A percentile compares a stretch with the other conserved stretches of the same genome.
Evolutionary conservation across 2,113 vertebrate genomes (phyloP).

Genomic region (Heterochromis multidens): DNA sequence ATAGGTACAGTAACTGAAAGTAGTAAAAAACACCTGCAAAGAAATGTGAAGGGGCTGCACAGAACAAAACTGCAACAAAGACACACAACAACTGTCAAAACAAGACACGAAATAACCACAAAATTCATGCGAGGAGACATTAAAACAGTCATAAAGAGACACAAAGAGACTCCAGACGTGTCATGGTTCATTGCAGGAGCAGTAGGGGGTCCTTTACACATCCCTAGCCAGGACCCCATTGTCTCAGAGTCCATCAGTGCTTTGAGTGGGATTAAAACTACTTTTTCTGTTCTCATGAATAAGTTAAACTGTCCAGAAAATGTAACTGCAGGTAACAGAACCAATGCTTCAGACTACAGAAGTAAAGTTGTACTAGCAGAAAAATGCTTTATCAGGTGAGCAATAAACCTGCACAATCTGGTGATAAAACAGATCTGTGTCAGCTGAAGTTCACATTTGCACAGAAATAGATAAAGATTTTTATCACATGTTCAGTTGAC

Average conservation of each 20-base stretch:
- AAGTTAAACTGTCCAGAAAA: no score
- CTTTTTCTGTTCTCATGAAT: no score
- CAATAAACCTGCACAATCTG: not conserved
- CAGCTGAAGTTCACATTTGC: no score
- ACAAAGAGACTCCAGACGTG: not conserved
- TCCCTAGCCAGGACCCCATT: no score
- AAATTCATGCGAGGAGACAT: no score
- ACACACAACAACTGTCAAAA: not conserved
- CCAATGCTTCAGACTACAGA: not conserved
- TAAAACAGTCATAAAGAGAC: no score
- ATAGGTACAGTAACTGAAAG: rapidly evolving
- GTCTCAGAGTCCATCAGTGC: no score
- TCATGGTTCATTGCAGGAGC: not conserved
- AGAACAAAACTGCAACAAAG: not conserved
- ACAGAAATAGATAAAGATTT: not conserved
- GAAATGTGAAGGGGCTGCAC: rapidly evolving
- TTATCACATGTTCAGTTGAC: not conserved
- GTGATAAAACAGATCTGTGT: no score
- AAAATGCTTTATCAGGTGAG: not conserved
- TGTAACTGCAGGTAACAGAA: not conserved
- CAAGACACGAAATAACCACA: no score
- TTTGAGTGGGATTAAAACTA: no score
- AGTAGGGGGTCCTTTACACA: not conserved
- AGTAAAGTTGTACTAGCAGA: not conserved
- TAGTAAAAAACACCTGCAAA: not conserved